Evolutionary conservation across 1,140 invertebrate species (phyloP).

Genomic region (Sitodiplosis mosellana): DNA sequence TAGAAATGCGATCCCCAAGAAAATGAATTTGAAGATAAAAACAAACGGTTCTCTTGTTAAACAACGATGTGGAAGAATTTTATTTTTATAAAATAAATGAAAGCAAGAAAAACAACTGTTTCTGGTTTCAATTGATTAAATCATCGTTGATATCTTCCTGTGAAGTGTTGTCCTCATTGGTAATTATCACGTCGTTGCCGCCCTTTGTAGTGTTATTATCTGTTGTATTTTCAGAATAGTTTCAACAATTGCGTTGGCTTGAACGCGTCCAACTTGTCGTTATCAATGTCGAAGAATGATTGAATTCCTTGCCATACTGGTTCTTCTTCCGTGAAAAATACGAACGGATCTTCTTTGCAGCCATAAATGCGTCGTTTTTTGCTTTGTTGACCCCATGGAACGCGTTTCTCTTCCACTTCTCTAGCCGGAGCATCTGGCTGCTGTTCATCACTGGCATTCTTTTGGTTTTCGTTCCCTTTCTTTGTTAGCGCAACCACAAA

Average conservation of each 20-base stretch:
- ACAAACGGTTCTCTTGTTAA: no score
- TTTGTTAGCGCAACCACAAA: constrained; percentile 94
- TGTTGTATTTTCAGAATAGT: not conserved
- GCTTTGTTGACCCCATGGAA: constrained; percentile 33
- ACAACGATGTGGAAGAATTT: no score
- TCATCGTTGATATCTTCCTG: no score
- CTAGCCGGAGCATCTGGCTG: constrained; percentile 12
- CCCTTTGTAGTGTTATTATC: not conserved
- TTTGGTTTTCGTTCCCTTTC: constrained; percentile 41
- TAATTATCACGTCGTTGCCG: not conserved
- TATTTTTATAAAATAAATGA: no score
- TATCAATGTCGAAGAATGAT: constrained; percentile 59
- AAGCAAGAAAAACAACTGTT: no score
- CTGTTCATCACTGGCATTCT: constrained; percentile 11
- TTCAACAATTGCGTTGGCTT: constrained; percentile 49
- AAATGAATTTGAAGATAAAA: no score
- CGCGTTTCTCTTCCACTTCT: constrained; percentile 15
- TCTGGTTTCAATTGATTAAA: no score
- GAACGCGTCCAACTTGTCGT: constrained; percentile 29
- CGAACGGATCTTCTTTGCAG: constrained; percentile 84
- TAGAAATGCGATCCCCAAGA: no score
- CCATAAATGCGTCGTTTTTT: constrained; percentile 48
- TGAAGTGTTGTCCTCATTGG: no score
- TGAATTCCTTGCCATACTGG: constrained; percentile 63
- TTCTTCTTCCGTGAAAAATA: constrained; percentile 68